phyloP scores from a whole-genome alignment of 2,113 vertebrate species.

The Conger conger region DNA sequence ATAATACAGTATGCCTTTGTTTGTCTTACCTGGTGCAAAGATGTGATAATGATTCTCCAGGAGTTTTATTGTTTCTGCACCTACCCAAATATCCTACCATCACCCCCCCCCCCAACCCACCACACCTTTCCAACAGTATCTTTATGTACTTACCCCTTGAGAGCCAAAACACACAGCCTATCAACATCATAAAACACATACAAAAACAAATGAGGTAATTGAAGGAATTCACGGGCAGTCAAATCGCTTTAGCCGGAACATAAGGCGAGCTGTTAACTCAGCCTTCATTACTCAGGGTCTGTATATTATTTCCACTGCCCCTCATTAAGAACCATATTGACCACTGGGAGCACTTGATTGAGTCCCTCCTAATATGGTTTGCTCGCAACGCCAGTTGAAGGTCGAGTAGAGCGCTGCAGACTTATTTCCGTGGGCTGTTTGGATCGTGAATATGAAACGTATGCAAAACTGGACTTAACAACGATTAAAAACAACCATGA shows the following conservation, averaged over 20 bases:
- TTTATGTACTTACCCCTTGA: background rate
- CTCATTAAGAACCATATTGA: slow-evolving; percentile 39
- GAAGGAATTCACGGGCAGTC: slow-evolving; percentile 37
- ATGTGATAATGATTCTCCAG: background rate
- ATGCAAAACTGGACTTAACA: slow-evolving; percentile 15
- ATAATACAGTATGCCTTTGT: background rate
- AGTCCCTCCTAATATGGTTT: slow-evolving; percentile 38
- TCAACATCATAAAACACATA: slow-evolving; percentile 5
- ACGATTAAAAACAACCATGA: background rate
- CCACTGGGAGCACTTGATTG: slow-evolving; percentile 41
- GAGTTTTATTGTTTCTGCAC: background rate
- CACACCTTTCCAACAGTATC: background rate
- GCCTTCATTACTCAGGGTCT: slow-evolving; percentile 42
- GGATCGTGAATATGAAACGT: background rate
- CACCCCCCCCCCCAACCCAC: background rate
- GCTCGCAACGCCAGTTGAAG: slow-evolving; percentile 36
- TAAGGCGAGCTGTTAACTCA: slow-evolving; percentile 36
- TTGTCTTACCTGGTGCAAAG: background rate
- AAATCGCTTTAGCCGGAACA: slow-evolving; percentile 38
- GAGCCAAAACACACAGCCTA: background rate
- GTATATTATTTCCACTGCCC: slow-evolving; percentile 30
- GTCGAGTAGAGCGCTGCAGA: slow-evolving; percentile 29
- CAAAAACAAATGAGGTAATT: slow-evolving; percentile 31
- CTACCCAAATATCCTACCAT: background rate
- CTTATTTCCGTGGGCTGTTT: background rate